Evolutionary conservation across 2,888 invertebrate species (phyloP), one percentile per base, ranked within the genome.

Genomic region (Protula sp.): DNA sequence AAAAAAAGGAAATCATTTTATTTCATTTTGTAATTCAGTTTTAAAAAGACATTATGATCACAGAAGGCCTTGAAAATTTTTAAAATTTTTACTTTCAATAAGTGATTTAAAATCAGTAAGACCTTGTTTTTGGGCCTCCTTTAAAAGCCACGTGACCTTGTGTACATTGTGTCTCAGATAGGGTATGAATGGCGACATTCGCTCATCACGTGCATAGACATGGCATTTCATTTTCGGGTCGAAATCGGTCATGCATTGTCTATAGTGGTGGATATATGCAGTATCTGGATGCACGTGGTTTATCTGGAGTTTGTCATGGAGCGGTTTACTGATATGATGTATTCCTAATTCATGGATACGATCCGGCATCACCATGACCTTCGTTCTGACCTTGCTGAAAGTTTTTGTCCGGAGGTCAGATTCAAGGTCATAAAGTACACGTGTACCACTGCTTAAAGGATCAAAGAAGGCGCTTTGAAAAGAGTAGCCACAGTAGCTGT

Each of bases 321-420:
- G 67, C 26, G 77, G 79, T 57, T 79, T 75, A 64, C 80, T 80
- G 47, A 82, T 75, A 68, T 82, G 82, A 63, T 82, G 82, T 55
- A 82, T 82, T 0, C 82, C 82, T 61, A 80, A 74, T 64, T 82
- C 82, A 67, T 80, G 81, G 29, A 82, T 74, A 59, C 74, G 72
- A 53, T 71, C 67, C 1, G 81, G 79, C 30, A 71, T 63, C 22
- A 80, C 71, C 61, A 82, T 70, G 30, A 80, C 79, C 64, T 82
- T 82, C 2, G 80, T 75, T 30, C 80, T 64, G 4, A 77, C 69
- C 47, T 66, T 61, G 60, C 75, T 75, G 58, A 67, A 63, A 24
- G 55, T 38, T 47, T 64, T 65, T 5, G 67, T 67, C 26, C 77
- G 67, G 47, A 70, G 66, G 62, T 74, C 74, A 19, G 64, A 62